Base-by-base conservation (phyloP, 2,113 vertebrate species). In the Etheostoma cragini region DNA sequence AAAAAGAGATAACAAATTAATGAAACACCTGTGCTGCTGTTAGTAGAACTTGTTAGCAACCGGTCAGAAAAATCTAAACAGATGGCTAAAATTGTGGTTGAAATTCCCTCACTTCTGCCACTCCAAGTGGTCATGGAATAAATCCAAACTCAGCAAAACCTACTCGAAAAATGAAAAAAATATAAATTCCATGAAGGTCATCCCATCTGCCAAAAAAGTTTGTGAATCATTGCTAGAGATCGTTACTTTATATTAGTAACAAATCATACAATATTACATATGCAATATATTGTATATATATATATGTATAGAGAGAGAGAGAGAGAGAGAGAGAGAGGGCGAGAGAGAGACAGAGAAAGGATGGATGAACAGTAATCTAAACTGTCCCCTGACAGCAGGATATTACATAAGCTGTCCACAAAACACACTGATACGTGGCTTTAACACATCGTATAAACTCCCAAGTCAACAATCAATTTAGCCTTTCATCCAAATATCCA, bases 391-490 rank as follows among this genome's bases (percentile, higher is more conserved):
- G 72, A 77, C 50, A 77, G 56, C 49, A 77, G 80, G 76, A 81
- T 65, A 74, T 84, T 83, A 77, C 54, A 78, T 65, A 66, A 74
- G 46, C 49, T 50, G 67, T 81, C 74, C 46, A 38, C 67, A 67
- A 87, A 70, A 52, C 4, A n/a, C 45, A 38, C 21, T 76, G 76
- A 81, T 68, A 30, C 21, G 78, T 53, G 33, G 72, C 60, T 77
- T 14, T 24, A 66, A 56, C 72, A 52, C 68, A 46, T 22, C 52
- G 24, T 42, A n/a, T 49, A 33, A 82, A 80, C 61, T 57, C 66
- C 53, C 67, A 54, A 78, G 33, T 84, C 80, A 87, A 76, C 74
- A 66, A 78, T 81, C 63, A 61, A 76, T 75, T 38, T 47, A 63
- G 47, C 52, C 17, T 66, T 58, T 24, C 52, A 53, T 71, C 47